phyloP scores from a whole-genome alignment of 2,888 invertebrate genomes.

The Agrilus cyanescens region DNA sequence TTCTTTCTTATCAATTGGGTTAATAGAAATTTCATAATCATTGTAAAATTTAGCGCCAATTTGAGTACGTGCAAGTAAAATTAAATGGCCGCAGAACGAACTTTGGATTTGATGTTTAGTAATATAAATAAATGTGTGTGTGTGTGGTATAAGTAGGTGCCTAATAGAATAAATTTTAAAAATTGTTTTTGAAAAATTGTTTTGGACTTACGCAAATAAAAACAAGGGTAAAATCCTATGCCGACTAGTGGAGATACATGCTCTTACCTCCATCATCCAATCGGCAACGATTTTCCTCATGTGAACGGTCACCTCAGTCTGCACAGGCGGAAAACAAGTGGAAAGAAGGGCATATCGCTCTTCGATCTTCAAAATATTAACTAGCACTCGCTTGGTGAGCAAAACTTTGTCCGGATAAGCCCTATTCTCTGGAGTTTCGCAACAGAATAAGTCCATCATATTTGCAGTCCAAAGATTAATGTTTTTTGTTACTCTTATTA shows the following conservation, averaged over 20 bases:
- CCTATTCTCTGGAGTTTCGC: slow-evolving; percentile 29
- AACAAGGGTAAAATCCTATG: no score
- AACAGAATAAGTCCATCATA: slow-evolving; percentile 30
- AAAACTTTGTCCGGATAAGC: slow-evolving; percentile 58
- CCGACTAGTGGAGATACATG: no score
- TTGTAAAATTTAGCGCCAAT: not conserved
- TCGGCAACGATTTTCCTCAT: slow-evolving; percentile 89
- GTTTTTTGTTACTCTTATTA: no score
- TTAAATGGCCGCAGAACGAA: no score
- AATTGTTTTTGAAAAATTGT: no score
- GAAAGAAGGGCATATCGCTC: slow-evolving; percentile 69
- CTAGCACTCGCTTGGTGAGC: slow-evolving; percentile 66
- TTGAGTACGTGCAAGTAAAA: not conserved
- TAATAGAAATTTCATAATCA: no score
- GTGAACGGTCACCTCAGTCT: slow-evolving; percentile 76
- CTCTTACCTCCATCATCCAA: slow-evolving; percentile 93
- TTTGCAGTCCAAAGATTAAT: slow-evolving; percentile 9
- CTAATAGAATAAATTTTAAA: no score
- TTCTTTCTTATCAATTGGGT: no score
- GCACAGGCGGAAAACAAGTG: slow-evolving; percentile 72
- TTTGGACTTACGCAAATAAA: no score
- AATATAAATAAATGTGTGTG: no score
- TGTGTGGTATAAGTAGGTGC: no score
- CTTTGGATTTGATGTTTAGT: no score
- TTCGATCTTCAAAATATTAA: slow-evolving; percentile 74